Base-by-base conservation (phyloP, 2,113 vertebrate species). In the Equus przewalskii region DNA sequence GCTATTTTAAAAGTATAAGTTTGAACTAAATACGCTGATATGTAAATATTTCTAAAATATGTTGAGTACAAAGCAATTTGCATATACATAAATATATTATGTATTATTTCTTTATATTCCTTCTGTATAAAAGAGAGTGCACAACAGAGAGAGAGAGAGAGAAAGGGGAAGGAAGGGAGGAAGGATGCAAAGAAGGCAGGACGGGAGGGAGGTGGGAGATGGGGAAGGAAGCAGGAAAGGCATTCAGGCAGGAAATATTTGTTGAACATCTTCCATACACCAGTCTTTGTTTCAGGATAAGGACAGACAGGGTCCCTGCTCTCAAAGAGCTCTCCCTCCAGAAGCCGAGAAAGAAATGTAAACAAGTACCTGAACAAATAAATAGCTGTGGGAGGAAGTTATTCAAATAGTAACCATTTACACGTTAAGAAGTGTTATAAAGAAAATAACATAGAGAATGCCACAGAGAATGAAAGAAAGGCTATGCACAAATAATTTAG, bases 21-120 rank as follows among this genome's bases (percentile, higher is more conserved):
- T 88, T 91, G 36, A 90, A 33, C 22, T 64, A 95, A 87, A 72
- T 75, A 64, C 16, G 89, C 49, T 70, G 8, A 46, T 75, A 49
- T 64, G 4, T 49, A 95, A 94, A 82, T 67, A 89, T 64, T 83
- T 85, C 30, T 89, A 73, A 89, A 86, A 60, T 11, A 93, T 28
- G 46, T 18, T 64, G 14, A 82, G 33, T n/a, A 80, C 28, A 94
- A 80, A 44, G 1, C 22, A 54, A 65, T 83, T 75, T 82, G 8
- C 6, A 60, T 78, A 56, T 41, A 28, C 70, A 67, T 13, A 92
- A 58, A 82, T 69, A 5, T 7, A 65, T n/a, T 58, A 33, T 33
- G 36, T 41, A 41, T 54, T 54, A 54, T 54, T 54, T 54, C 13
- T 46, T 70, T 87, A 44, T 70, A 87, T 91, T 79, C 5, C 10